Conservation (phyloP, 2,888 invertebrate genomes). For the Drosophila picticornis region DNA sequence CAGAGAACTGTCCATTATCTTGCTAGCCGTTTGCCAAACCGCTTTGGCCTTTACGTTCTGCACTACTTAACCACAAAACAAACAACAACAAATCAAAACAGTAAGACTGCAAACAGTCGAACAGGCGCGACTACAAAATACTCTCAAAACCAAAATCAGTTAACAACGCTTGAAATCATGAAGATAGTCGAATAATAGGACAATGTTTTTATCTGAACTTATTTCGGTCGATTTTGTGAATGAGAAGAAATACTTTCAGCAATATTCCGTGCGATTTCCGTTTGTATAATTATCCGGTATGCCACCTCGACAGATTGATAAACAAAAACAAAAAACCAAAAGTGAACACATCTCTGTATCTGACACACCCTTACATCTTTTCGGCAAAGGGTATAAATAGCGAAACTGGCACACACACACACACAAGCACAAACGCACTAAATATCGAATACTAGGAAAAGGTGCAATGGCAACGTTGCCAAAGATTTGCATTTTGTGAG, state of each 20-base stretch:
- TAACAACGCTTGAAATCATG: not conserved
- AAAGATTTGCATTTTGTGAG: conserved; percentile 56
- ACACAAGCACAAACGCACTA: conserved; percentile 10
- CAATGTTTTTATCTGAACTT: not conserved
- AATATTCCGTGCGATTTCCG: not conserved
- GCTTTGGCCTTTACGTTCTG: conserved; percentile 71
- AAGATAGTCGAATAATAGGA: too few species aligned
- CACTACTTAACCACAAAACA: conserved; percentile 62
- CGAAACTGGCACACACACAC: conserved; percentile 61
- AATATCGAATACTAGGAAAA: conserved; percentile 31
- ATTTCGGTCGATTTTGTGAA: not conserved
- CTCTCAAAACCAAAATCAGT: conserved; percentile 11
- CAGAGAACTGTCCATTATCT: conserved; percentile 51
- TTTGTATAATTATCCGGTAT: not conserved
- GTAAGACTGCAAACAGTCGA: conserved; percentile 17
- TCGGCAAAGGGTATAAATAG: conserved; percentile 46
- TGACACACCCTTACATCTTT: conserved; percentile 25
- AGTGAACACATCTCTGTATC: not conserved
- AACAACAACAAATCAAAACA: conserved; percentile 75
- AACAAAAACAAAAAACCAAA: not conserved
- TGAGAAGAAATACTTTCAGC: not conserved
- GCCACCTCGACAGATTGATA: not conserved
- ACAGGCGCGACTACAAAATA: conserved; percentile 23
- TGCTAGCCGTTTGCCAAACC: conserved; percentile 62
- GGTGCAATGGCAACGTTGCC: conserved; percentile 64